A percentile compares a stretch with the other conserved stretches of the same genome.
phyloP scores from a whole-genome alignment of 1,140 invertebrate genomes.

The Sarcophaga peregrina region DNA sequence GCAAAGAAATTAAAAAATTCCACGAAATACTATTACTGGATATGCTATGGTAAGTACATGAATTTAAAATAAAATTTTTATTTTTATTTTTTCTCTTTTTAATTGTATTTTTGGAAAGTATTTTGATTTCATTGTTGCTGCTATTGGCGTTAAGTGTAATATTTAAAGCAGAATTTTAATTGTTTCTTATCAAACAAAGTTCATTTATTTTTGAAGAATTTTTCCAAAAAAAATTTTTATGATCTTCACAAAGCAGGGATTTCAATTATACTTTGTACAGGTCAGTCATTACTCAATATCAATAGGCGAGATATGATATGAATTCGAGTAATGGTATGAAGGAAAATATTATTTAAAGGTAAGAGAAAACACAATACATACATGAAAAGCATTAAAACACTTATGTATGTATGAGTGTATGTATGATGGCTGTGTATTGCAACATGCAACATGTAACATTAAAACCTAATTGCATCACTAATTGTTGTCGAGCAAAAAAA shows the following conservation, averaged over 20 bases:
- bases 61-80: background rate
- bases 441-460: constrained; percentile 32
- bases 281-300: background rate
- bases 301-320: background rate
- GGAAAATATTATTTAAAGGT: too few species aligned
- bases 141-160: background rate
- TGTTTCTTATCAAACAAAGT: background rate
- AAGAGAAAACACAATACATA: background rate
- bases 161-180: background rate
- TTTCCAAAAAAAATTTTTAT: background rate
- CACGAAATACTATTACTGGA: too few species aligned
- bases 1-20: too few species aligned
- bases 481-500: background rate
- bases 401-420: background rate
- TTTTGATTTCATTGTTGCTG: background rate
- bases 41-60: too few species aligned
- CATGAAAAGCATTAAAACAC: background rate
- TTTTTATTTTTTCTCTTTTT: background rate
- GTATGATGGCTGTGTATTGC: background rate
- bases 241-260: background rate
- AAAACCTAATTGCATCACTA: constrained; percentile 37
- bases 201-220: background rate
- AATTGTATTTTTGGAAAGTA: background rate
- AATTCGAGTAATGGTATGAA: background rate
- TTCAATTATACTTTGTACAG: background rate